These are phyloP conservation scores for Mastomys coucha DNA, from an alignment of 2,113 vertebrate species.

Conservation along the genomic window DNA sequence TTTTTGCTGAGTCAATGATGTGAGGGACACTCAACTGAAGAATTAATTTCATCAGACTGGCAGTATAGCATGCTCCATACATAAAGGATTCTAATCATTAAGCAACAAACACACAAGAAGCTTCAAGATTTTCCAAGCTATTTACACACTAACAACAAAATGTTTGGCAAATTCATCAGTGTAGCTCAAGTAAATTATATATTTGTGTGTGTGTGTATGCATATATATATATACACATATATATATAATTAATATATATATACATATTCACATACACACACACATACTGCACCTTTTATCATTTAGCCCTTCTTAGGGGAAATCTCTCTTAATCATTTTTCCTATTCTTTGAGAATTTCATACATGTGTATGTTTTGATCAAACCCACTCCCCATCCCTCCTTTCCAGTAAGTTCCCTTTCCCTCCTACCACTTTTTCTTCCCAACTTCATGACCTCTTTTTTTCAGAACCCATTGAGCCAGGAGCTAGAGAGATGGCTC, in stretches of 20 bases:
- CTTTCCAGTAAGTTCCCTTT: neutral
- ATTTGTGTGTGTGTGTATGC: too few relatives aligned
- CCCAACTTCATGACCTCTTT: neutral
- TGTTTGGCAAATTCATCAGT: conserved; percentile 13
- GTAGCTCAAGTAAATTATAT: conserved; percentile 1
- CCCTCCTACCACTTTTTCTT: neutral
- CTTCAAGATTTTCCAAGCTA: conserved; percentile 15
- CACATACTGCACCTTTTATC: neutral
- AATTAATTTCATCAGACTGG: neutral
- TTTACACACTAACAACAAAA: neutral
- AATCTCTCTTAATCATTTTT: neutral
- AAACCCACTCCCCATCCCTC: neutral
- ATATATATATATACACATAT: neutral
- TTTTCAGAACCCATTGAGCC: neutral
- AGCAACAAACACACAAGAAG: neutral
- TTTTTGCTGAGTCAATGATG: neutral
- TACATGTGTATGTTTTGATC: neutral
- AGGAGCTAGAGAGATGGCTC: neutral
- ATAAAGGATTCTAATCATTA: neutral
- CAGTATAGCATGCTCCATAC: neutral
- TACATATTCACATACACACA: neutral
- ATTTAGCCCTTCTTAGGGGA: neutral
- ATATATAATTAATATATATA: neutral
- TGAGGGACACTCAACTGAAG: neutral
- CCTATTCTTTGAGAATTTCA: neutral